phyloP scores from a whole-genome alignment of 2,797 vertebrate genomes.

The Lateolabrax maculatus region DNA sequence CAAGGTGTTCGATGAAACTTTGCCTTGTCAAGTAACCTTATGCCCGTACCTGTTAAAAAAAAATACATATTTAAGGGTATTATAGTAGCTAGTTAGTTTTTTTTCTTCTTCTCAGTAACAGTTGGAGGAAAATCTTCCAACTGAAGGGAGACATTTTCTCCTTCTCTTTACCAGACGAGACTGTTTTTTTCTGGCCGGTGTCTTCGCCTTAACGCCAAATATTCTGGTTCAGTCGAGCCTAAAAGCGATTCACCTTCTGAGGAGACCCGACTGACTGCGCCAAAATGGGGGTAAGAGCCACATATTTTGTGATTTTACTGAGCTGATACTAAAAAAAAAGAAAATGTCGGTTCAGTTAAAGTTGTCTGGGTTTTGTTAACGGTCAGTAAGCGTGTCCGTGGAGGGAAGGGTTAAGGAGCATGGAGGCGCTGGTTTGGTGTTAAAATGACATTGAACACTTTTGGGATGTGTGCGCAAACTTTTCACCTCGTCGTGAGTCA shows the following conservation, averaged over 20 bases:
- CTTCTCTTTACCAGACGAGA: conserved; percentile 4
- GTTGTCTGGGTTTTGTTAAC: background rate
- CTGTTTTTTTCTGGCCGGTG: background rate
- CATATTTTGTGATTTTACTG: background rate
- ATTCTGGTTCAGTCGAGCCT: conserved; percentile 52
- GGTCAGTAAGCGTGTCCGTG: background rate
- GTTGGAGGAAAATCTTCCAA: conserved; percentile 26
- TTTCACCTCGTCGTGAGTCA: too few species aligned
- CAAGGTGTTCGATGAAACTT: conserved; percentile 35
- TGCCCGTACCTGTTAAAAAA: conserved; percentile 15
- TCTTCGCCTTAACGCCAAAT: conserved; percentile 41
- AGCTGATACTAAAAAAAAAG: background rate
- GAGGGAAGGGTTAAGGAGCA: conserved; percentile 32
- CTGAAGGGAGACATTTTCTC: conserved; percentile 41
- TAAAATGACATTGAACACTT: conserved; percentile 53
- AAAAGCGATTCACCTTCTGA: conserved; percentile 53
- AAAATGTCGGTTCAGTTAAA: background rate
- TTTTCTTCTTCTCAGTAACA: background rate
- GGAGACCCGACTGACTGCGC: conserved; percentile 74
- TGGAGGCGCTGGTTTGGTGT: conserved; percentile 22
- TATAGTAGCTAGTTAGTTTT: conserved; percentile 22
- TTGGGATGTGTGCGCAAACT: background rate
- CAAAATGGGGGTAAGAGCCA: conserved; percentile 85
- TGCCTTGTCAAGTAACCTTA: conserved; percentile 33
- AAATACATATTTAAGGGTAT: conserved; percentile 16